Conservation (phyloP, 2,113 vertebrate species). For the Nyctereutes procyonoides region DNA sequence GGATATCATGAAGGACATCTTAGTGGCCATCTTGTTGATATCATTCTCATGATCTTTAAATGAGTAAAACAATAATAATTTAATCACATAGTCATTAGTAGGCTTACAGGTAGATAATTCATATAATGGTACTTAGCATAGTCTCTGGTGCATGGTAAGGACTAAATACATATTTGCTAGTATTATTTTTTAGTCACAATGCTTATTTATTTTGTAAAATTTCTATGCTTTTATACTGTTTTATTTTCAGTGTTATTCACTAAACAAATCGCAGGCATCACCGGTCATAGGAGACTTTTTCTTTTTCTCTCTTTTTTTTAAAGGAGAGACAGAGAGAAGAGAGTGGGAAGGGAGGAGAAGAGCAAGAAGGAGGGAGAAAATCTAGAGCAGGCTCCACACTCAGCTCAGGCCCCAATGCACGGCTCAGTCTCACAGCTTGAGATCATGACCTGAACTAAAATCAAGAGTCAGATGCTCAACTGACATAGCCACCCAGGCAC, state of each 20-base stretch:
- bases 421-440: not conserved
- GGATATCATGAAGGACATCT: not conserved
- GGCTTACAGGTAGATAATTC: not conserved
- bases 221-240: not conserved
- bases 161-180: not conserved
- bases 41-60: not conserved
- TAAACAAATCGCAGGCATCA: not conserved
- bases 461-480: not conserved
- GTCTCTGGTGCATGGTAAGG: not conserved
- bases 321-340: not conserved
- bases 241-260: conserved; percentile 2
- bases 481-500: not conserved
- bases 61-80: not conserved
- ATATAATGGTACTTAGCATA: not conserved
- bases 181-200: not conserved
- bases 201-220: not conserved
- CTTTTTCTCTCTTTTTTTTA: too few species aligned
- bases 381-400: not conserved
- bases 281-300: not conserved
- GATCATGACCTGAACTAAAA: not conserved
- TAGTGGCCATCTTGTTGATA: not conserved
- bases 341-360: not conserved
- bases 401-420: not conserved
- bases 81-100: not conserved
- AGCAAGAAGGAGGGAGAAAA: not conserved